Percentiles rank a stretch among this genome's conserved stretches.
Evolutionary conservation across 2,888 invertebrate species (phyloP).

Genomic region (Yponomeuta cagnagella): DNA sequence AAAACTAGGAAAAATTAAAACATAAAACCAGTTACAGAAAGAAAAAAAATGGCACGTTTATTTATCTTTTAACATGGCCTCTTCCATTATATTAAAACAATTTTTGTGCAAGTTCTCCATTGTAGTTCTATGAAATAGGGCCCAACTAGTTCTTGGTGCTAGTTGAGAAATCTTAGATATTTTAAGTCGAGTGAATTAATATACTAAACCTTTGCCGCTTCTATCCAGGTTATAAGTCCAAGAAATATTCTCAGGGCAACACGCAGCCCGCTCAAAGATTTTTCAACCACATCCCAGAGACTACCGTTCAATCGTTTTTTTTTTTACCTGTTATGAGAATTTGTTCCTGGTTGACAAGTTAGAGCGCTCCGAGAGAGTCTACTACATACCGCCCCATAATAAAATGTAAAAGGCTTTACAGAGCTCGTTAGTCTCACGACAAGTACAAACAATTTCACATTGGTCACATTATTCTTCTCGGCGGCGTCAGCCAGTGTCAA

Average conservation of each 20-base stretch:
- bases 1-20: too few species aligned
- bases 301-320: constrained; percentile 49
- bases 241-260: neutral
- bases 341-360: constrained; percentile 66
- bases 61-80: too few species aligned
- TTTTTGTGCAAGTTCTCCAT: too few species aligned
- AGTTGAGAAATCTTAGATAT: neutral
- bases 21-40: too few species aligned
- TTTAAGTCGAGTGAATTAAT: neutral
- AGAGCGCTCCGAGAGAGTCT: constrained; percentile 46
- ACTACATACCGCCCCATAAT: constrained; percentile 60
- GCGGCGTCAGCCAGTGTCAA: neutral
- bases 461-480: constrained; percentile 5
- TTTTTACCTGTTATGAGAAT: constrained; percentile 56
- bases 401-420: constrained; percentile 60
- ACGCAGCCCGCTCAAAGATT: constrained; percentile 41
- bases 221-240: neutral
- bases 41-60: too few species aligned
- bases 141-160: too few species aligned
- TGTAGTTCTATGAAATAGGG: too few species aligned
- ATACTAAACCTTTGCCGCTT: neutral
- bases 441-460: constrained; percentile 34
- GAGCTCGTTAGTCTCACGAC: constrained; percentile 43
- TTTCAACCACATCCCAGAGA: constrained; percentile 43
- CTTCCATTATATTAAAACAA: too few species aligned